phyloP scores from a whole-genome alignment of 2,888 invertebrate genomes.

The Diadegma fenestrale region DNA sequence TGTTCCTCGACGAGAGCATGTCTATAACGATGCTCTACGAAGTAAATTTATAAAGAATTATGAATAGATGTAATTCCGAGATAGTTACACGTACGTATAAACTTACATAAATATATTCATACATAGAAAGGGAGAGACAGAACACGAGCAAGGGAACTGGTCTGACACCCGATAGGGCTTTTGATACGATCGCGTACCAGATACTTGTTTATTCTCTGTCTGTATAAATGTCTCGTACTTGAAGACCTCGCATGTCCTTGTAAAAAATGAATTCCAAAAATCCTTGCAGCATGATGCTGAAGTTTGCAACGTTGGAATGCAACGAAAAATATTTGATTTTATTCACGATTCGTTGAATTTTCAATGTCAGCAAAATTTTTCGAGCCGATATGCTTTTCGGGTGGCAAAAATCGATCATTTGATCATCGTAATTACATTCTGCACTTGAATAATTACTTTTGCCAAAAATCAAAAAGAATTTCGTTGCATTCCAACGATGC shows the following conservation, averaged over 20 bases:
- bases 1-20: conserved; percentile 40
- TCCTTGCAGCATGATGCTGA: no score
- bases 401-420: no score
- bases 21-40: conserved; percentile 29
- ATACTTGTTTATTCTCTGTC: conserved; percentile 57
- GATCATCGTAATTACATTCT: no score
- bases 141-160: conserved; percentile 57
- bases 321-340: no score
- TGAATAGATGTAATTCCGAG: not conserved
- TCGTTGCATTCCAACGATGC: no score
- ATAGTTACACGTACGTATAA: conserved; percentile 22
- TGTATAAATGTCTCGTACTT: conserved; percentile 8
- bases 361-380: no score
- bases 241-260: not conserved
- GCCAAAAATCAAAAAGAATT: no score
- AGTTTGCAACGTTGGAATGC: no score
- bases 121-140: conserved; percentile 32
- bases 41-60: conserved; percentile 1
- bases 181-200: conserved; percentile 63
- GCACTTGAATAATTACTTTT: no score
- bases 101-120: not conserved
- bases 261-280: not conserved
- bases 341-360: no score
- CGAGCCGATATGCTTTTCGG: no score
- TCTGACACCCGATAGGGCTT: conserved; percentile 68